phyloP scores from a whole-genome alignment of 2,113 vertebrate species.

The Charadrius vociferus region DNA sequence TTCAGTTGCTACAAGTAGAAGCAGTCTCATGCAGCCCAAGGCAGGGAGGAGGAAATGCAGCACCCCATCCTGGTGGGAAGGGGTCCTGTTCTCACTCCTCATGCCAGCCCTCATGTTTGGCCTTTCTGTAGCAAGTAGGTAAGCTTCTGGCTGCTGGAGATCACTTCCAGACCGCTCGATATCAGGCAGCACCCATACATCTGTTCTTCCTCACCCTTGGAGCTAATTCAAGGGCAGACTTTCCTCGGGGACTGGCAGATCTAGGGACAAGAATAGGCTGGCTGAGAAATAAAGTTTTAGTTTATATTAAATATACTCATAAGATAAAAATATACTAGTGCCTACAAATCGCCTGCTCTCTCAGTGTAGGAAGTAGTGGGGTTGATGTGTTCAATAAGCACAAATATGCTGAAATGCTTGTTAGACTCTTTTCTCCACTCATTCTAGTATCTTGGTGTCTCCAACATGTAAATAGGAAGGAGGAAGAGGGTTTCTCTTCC shows the following conservation, averaged over 20 bases:
- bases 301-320: conserved; percentile 69
- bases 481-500: neutral
- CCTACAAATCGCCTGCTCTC: conserved; percentile 78
- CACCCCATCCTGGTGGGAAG: neutral
- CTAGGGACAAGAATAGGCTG: conserved; percentile 39
- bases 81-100: neutral
- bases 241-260: conserved; percentile 32
- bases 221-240: conserved; percentile 11
- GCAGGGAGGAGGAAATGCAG: neutral
- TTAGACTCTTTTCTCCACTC: conserved; percentile 53
- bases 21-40: neutral
- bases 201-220: conserved; percentile 22
- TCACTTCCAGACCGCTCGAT: neutral
- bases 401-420: conserved; percentile 72
- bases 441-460: conserved; percentile 40
- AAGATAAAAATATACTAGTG: conserved; percentile 79
- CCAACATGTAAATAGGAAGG: conserved; percentile 61
- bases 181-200: neutral
- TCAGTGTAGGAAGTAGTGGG: conserved; percentile 74
- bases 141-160: neutral
- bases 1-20: neutral
- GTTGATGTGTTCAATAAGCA: conserved; percentile 82
- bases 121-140: neutral
- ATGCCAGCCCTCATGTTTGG: neutral
- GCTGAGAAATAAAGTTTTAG: conserved; percentile 63